phyloP scores from a whole-genome alignment of 2,113 vertebrate species.

The Acrocephalus kingi region DNA sequence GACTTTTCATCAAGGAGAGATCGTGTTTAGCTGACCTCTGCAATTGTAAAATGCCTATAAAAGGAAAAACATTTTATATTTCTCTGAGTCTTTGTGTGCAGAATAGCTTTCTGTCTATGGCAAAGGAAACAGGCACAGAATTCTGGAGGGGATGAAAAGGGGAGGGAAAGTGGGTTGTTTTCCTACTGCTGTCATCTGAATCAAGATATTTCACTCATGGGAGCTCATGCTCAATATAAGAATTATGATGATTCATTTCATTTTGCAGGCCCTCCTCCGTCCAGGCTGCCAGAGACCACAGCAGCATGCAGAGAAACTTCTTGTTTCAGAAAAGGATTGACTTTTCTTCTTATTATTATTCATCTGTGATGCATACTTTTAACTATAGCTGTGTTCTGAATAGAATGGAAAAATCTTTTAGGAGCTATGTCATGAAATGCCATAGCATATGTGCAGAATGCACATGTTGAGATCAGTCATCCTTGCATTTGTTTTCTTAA shows the following conservation, averaged over 20 bases:
- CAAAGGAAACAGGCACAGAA: neutral
- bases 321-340: neutral
- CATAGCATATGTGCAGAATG: neutral
- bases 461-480: neutral
- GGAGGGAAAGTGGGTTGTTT: neutral
- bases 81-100: neutral
- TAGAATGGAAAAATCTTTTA: neutral
- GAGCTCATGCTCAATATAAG: neutral
- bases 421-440: neutral
- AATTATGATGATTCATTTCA: neutral
- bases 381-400: neutral
- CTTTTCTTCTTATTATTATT: neutral
- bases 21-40: neutral
- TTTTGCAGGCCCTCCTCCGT: neutral
- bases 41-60: conserved; percentile 38
- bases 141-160: neutral
- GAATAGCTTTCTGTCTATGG: neutral
- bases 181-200: neutral
- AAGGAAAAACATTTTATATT: conserved; percentile 28
- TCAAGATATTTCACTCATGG: neutral
- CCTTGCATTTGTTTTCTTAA: neutral
- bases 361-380: neutral
- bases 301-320: neutral
- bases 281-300: neutral
- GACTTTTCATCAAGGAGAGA: neutral